Percentiles rank a stretch among this genome's conserved stretches.
These are phyloP conservation scores for Xiphophorus hellerii DNA, from an alignment of 2,113 vertebrate genomes.

Conservation along the genomic window DNA sequence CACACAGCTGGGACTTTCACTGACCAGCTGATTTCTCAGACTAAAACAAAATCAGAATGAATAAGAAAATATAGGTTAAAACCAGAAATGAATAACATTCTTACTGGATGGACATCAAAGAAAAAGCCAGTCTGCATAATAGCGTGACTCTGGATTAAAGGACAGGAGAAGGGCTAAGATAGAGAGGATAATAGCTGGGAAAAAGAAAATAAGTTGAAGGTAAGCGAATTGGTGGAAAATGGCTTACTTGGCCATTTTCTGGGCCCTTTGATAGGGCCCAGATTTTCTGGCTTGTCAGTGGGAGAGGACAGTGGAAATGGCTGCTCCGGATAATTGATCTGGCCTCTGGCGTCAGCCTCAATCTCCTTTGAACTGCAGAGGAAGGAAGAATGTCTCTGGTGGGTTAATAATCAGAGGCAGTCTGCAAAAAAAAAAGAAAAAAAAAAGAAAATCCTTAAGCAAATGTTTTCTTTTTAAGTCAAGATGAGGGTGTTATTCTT, in stretches of 20 bases:
- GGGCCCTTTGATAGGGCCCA: conserved; percentile 70
- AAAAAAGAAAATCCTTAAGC: not conserved
- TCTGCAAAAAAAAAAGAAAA: not conserved
- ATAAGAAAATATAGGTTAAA: not conserved
- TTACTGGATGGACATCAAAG: conserved; percentile 28
- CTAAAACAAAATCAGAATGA: conserved; percentile 33
- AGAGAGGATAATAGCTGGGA: conserved; percentile 46
- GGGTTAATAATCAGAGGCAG: conserved; percentile 46
- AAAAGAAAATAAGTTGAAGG: conserved; percentile 59
- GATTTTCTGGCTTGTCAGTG: conserved; percentile 63
- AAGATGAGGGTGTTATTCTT: not conserved
- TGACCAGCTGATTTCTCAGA: conserved; percentile 17
- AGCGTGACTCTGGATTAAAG: conserved; percentile 48
- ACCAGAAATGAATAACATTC: conserved; percentile 3
- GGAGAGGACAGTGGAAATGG: conserved; percentile 71
- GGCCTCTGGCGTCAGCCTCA: conserved; percentile 62
- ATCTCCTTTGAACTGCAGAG: conserved; percentile 69
- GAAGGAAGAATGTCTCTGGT: conserved; percentile 62
- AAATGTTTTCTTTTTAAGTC: not conserved
- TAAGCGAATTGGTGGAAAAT: conserved; percentile 60
- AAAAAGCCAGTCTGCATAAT: conserved; percentile 5
- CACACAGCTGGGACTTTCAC: conserved; percentile 52
- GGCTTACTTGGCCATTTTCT: conserved; percentile 44
- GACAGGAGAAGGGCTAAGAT: conserved; percentile 30
- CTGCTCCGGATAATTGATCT: conserved; percentile 74